These are phyloP conservation scores for Polydrusus cervinus DNA, from an alignment of 2,888 invertebrate species.

Conservation along the genomic window DNA sequence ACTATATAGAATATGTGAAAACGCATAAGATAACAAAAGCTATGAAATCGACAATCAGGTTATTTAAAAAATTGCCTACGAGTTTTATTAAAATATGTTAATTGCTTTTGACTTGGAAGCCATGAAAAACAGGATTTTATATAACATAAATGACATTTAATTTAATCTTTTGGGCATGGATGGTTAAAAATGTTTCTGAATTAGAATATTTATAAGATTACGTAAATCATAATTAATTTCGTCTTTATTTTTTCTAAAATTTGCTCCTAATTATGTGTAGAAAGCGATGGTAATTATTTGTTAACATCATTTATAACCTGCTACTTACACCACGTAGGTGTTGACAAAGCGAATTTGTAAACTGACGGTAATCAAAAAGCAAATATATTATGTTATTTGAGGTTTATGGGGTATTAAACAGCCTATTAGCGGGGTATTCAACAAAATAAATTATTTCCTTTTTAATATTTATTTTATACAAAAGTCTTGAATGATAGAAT, in stretches of 20 bases:
- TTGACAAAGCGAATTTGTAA: slow-evolving; percentile 7
- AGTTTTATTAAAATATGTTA: too few relatives aligned
- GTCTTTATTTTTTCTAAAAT: neutral
- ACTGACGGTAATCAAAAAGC: slow-evolving; percentile 14
- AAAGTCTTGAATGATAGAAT: too few relatives aligned
- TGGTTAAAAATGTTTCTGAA: neutral
- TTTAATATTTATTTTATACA: too few relatives aligned
- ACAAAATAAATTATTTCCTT: neutral
- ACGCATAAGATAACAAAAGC: too few relatives aligned
- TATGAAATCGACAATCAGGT: too few relatives aligned
- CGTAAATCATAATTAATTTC: too few relatives aligned
- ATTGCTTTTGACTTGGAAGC: too few relatives aligned
- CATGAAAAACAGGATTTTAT: too few relatives aligned
- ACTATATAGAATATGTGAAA: too few relatives aligned
- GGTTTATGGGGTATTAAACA: slow-evolving; percentile 8
- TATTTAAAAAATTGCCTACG: too few relatives aligned
- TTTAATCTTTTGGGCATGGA: neutral
- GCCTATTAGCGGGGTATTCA: neutral
- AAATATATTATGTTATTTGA: slow-evolving; percentile 9
- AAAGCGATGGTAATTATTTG: neutral
- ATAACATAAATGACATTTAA: too few relatives aligned
- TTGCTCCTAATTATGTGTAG: neutral
- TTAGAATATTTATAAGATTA: neutral
- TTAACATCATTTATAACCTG: neutral
- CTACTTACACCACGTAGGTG: slow-evolving; percentile 5